These are phyloP conservation scores for Propithecus deckenii DNA, from an alignment of 2,797 vertebrate genomes.

Conservation along the genomic window DNA sequence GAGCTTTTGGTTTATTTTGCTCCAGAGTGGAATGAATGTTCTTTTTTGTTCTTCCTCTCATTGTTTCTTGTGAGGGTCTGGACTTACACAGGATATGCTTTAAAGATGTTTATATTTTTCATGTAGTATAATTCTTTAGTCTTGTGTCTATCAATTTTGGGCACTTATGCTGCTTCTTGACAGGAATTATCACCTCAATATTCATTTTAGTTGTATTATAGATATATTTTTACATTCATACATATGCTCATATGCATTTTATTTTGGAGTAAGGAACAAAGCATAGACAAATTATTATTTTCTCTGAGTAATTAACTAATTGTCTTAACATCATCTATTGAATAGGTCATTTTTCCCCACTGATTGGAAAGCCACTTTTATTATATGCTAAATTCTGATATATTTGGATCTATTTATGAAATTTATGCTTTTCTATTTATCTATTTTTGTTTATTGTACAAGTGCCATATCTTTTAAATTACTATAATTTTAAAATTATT, in stretches of 20 bases:
- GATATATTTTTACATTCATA: neutral
- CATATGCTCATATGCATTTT: neutral
- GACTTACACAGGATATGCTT: neutral
- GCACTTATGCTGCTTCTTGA: neutral
- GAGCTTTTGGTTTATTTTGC: neutral
- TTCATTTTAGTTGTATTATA: neutral
- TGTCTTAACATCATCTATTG: neutral
- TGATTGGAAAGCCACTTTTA: neutral
- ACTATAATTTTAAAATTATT: neutral
- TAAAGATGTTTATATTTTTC: neutral
- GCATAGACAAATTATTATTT: neutral
- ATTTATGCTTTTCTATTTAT: neutral
- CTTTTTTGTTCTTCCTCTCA: neutral
- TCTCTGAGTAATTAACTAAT: neutral
- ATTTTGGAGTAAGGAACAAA: neutral
- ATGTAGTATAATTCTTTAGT: neutral
- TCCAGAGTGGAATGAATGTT: neutral
- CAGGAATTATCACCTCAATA: neutral
- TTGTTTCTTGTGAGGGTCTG: neutral
- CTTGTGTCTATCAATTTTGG: neutral
- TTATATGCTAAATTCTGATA: neutral
- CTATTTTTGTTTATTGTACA: neutral
- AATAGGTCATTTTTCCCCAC: neutral
- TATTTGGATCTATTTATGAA: neutral
- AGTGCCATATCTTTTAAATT: neutral